Base-by-base conservation (phyloP, 2,113 vertebrate species). In the Bos javanicus region DNA sequence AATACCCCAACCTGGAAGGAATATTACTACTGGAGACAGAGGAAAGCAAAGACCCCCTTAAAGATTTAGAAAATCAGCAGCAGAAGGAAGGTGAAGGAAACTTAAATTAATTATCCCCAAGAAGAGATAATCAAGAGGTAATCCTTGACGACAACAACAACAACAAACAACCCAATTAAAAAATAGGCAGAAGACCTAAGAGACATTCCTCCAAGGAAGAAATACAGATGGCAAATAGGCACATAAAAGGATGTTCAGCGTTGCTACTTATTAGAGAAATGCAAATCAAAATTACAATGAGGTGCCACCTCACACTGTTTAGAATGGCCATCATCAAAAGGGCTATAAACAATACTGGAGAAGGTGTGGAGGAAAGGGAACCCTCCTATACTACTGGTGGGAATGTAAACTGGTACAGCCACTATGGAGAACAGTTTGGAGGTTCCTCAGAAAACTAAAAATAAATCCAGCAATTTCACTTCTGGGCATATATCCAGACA, bases 1-100 rank as follows among this genome's bases (percentile, higher is more conserved):
- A 98, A 97, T 94, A 97, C 62, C 48, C 60, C 85, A 39, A 60
- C 48, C 85, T 94, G 71, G 43, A 85, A 74, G 84, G 87, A 93
- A 80, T 50, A 76, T 91, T 93, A 80, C 71, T 36, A 19, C 17
- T 33, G 48, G 86, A 95, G 90, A 84, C 16, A 76, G 36, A 60
- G 60, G 39, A 93, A 91, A 92, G 46, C 56, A 87, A 33, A 84
- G 74, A 90, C 83, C 43, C 67, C 36, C 9, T 57, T 93, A 50
- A 83, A 46, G 21, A 2, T 67, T 86, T 52, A 50, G 82, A 86
- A 86, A 46, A 97, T 74, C 21, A n/a, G n/a, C 39, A 97, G 36
- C 62, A 95, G 90, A 50, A 93, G 76, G 26, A 39, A 94, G 82
- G 56, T 78, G 95, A 57, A 50, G 2, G 48, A 90, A 95, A 90